These are phyloP conservation scores for Oryctes rhinoceros DNA, from an alignment of 1,140 invertebrate genomes.

Conservation along the genomic window DNA sequence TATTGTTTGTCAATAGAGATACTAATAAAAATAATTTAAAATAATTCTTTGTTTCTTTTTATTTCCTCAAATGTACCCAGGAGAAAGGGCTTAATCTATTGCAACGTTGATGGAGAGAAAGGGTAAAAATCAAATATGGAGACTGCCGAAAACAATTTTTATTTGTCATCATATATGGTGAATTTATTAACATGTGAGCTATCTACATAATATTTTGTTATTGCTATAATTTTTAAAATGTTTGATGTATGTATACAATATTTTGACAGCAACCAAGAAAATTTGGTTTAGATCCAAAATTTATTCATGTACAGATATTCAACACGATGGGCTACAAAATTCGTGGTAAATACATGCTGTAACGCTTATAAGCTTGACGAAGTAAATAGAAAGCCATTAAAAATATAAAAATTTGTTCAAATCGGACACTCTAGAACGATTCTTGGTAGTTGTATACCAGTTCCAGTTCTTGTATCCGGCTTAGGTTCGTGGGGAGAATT, in stretches of 20 bases:
- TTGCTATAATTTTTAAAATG: constrained; percentile 38
- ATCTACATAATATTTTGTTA: constrained; percentile 35
- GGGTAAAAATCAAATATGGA: not conserved
- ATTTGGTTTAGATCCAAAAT: constrained; percentile 9
- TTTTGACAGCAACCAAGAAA: constrained; percentile 21
- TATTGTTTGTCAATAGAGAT: constrained; percentile 42
- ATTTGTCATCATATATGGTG: constrained; percentile 39
- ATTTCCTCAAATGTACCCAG: not conserved
- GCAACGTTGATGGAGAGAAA: not conserved
- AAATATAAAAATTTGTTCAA: too few species aligned
- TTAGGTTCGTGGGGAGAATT: too few species aligned
- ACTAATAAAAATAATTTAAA: constrained; percentile 40
- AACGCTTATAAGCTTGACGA: too few species aligned
- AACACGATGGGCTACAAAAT: constrained; percentile 85
- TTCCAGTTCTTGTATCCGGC: too few species aligned
- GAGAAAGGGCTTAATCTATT: too few species aligned
- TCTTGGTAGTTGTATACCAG: too few species aligned
- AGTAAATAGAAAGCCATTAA: too few species aligned
- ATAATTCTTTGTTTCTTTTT: constrained; percentile 1
- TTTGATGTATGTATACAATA: constrained; percentile 30
- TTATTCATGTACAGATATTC: constrained; percentile 86
- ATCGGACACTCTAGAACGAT: too few species aligned
- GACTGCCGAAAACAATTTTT: constrained; percentile 17
- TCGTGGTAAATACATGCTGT: too few species aligned
- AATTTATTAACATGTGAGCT: constrained; percentile 41